phyloP scores from a whole-genome alignment of 1,140 invertebrate genomes.

The Neodiprion virginianus region DNA sequence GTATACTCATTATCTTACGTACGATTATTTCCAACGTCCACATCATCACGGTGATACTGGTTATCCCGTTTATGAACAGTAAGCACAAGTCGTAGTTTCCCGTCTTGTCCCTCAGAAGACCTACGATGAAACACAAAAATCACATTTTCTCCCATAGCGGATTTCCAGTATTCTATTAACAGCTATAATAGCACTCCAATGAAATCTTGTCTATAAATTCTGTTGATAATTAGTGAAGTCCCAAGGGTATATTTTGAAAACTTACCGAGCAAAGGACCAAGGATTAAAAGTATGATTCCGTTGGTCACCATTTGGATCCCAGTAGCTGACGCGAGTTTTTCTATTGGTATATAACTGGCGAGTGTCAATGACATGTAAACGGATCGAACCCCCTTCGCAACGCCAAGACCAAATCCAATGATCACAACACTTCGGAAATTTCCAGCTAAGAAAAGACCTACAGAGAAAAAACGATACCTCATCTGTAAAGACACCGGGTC shows the following conservation, averaged over 20 bases:
- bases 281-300: slow-evolving; percentile 65
- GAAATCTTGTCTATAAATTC: slow-evolving; percentile 19
- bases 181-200: not conserved
- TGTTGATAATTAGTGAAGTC: not conserved
- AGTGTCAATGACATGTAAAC: slow-evolving; percentile 74
- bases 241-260: slow-evolving; percentile 16
- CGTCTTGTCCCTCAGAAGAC: slow-evolving; percentile 52
- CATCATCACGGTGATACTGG: slow-evolving; percentile 51
- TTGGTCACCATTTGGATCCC: slow-evolving; percentile 71
- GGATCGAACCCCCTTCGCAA: slow-evolving; percentile 73
- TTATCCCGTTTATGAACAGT: slow-evolving; percentile 54
- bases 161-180: no score
- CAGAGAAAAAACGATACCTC: slow-evolving; percentile 34
- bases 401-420: slow-evolving; percentile 60
- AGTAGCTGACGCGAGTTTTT: slow-evolving; percentile 68
- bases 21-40: slow-evolving; percentile 49
- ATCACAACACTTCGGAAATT: slow-evolving; percentile 36
- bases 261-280: slow-evolving; percentile 70
- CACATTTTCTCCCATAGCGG: not conserved
- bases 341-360: slow-evolving; percentile 70
- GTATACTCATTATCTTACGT: not conserved
- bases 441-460: slow-evolving; percentile 60
- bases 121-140: slow-evolving; percentile 36
- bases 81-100: slow-evolving; percentile 54
- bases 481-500: not conserved